Conservation (phyloP, 2,797 vertebrate species). For the Parotocinclus haroldoi region DNA sequence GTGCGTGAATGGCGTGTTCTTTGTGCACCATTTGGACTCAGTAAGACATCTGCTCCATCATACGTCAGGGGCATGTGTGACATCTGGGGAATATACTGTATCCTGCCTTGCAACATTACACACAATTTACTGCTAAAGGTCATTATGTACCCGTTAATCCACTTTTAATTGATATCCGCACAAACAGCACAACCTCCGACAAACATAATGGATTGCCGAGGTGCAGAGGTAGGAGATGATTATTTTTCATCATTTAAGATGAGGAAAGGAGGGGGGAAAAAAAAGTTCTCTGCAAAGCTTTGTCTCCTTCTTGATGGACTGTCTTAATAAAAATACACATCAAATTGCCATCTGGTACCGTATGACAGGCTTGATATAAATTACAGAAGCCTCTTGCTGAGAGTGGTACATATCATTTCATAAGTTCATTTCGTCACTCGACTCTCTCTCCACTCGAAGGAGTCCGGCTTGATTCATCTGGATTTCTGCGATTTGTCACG, state of each 20-base stretch:
- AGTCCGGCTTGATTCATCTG: slow-evolving; percentile 63
- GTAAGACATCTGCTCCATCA: slow-evolving; percentile 85
- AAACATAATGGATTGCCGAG: slow-evolving; percentile 74
- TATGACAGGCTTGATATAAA: slow-evolving; percentile 50
- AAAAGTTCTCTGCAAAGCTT: slow-evolving; percentile 38
- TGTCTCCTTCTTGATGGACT: slow-evolving; percentile 44
- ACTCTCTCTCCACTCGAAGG: slow-evolving; percentile 37
- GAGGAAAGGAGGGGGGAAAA: slow-evolving; percentile 41
- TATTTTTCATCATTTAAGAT: slow-evolving; percentile 67
- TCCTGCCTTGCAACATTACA: slow-evolving; percentile 86
- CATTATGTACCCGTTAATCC: slow-evolving; percentile 85
- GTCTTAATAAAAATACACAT: slow-evolving; percentile 56
- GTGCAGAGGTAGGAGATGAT: slow-evolving; percentile 70
- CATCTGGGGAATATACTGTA: slow-evolving; percentile 86
- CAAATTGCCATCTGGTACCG: slow-evolving; percentile 54
- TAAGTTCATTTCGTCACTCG: slow-evolving; percentile 38
- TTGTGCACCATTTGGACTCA: slow-evolving; percentile 78
- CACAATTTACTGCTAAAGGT: slow-evolving; percentile 88
- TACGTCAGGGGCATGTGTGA: slow-evolving; percentile 82
- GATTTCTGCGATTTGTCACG: slow-evolving; percentile 61
- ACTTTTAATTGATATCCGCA: slow-evolving; percentile 85
- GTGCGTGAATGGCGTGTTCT: slow-evolving; percentile 52
- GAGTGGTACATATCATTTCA: slow-evolving; percentile 48
- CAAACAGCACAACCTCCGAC: slow-evolving; percentile 80
- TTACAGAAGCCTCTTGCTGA: slow-evolving; percentile 47